Conservation (phyloP, 2,797 vertebrate species). For the Ateles fusciceps region DNA sequence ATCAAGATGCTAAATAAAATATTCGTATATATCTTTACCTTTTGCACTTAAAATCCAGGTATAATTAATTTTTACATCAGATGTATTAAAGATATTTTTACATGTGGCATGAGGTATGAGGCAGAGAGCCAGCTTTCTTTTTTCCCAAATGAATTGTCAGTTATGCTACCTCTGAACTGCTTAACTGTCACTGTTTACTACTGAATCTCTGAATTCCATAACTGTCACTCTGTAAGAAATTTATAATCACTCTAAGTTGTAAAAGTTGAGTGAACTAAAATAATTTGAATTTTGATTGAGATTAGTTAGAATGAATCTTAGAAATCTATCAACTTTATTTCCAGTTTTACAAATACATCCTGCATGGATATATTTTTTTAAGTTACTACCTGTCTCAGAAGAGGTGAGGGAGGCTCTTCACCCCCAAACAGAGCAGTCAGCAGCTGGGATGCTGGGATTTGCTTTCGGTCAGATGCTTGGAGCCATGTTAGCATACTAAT, state of each 20-base stretch:
- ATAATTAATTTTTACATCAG: background rate
- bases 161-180: background rate
- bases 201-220: background rate
- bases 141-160: background rate
- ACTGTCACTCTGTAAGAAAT: background rate
- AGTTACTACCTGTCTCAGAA: background rate
- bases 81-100: background rate
- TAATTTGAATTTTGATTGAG: background rate
- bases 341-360: background rate
- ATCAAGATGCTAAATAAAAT: background rate
- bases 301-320: constrained; percentile 27
- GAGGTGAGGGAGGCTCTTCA: background rate
- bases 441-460: background rate
- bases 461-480: background rate
- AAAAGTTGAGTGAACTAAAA: background rate
- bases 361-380: background rate
- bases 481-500: background rate
- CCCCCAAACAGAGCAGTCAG: background rate
- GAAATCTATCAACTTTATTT: constrained; percentile 30
- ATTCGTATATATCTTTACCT: background rate
- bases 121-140: background rate
- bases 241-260: background rate
- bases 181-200: background rate
- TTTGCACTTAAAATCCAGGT: background rate
- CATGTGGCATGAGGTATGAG: background rate